Base-by-base conservation (phyloP, 1,140 invertebrate genomes). In the Apis laboriosa region DNA sequence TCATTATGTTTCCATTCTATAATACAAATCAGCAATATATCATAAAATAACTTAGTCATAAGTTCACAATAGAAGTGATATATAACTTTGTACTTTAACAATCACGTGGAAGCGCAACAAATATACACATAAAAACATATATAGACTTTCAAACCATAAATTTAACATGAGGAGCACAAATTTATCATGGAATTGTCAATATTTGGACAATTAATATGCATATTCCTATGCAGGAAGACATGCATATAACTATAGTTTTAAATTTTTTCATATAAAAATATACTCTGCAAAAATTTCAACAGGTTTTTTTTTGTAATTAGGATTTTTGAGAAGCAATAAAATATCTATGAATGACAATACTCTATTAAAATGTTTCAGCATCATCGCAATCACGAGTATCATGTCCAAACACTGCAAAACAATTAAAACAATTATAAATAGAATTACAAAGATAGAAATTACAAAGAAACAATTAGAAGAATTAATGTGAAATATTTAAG, bases 341-440 rank as follows among this genome's bases (percentile, higher is more conserved):
- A 80, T 21, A 55, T 77, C 24, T 80, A 83, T 12, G 63, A 68
- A 85, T 63, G 66, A 66, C 28, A 60, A 86, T 51, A 76, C 17
- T 66, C 82, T 56, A 64, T 85, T 89, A 89, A 88, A 88, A 89
- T 11, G 82, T 89, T 64, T 89, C 88, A 60, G 87, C 85, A 63
- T 89, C 88, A 64, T 89, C 88, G 56, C 88, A 89, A 49, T 89
- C 81, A 51, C 78, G 68, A 43, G 87, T 89, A 51, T 89, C 88
- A 49, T 89, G 88, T 64, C 88, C 88, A 53, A 89, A 89, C 78
- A 88, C 85, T 86, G 85, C 19, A 84, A 85, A 85, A 85, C 58
- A 84, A 72, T 79, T 34, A 75, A 82, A 58, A 53, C 9, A 53
- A 84, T 76, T 43, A 74, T 80, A 68, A 70, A 51, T 72, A 58